A percentile compares a stretch with the other conserved stretches of the same genome.
phyloP scores from a whole-genome alignment of 2,888 invertebrate species.

The Linyphia triangularis region DNA sequence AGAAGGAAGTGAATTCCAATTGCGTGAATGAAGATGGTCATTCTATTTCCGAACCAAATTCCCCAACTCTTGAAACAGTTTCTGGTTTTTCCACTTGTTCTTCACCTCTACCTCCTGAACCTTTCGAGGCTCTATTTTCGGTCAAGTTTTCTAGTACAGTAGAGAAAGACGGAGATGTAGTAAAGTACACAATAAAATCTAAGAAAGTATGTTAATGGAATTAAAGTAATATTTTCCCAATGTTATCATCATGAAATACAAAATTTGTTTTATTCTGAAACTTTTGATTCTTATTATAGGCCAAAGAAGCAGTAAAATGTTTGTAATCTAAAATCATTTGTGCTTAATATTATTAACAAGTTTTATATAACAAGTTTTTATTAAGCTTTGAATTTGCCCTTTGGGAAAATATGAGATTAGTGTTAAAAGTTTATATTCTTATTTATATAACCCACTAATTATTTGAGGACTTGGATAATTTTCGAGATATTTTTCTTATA shows the following conservation, averaged over 20 bases:
- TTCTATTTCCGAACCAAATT: conserved; percentile 67
- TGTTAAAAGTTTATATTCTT: too few relatives aligned
- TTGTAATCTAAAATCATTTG: too few relatives aligned
- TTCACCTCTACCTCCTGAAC: conserved; percentile 76
- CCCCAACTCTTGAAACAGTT: conserved; percentile 75
- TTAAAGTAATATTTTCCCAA: background rate
- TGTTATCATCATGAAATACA: background rate
- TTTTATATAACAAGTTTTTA: too few relatives aligned
- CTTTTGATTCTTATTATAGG: too few relatives aligned
- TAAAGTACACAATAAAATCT: conserved; percentile 78
- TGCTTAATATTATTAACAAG: too few relatives aligned
- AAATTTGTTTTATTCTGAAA: background rate
- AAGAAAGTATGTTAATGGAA: conserved; percentile 71
- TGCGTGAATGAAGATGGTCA: conserved; percentile 24
- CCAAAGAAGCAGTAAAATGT: too few relatives aligned
- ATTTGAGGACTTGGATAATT: too few relatives aligned
- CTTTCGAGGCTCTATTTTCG: conserved; percentile 76
- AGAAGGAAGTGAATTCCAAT: conserved; percentile 36
- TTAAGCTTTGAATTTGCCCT: too few relatives aligned
- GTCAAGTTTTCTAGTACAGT: conserved; percentile 77
- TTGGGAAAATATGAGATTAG: too few relatives aligned
- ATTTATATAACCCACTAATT: too few relatives aligned
- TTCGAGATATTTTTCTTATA: too few relatives aligned
- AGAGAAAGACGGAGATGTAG: conserved; percentile 78
- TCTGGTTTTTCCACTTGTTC: conserved; percentile 77